Base-by-base conservation (phyloP, 2,797 vertebrate genomes). In the Ptychobarbus kaznakovi region DNA sequence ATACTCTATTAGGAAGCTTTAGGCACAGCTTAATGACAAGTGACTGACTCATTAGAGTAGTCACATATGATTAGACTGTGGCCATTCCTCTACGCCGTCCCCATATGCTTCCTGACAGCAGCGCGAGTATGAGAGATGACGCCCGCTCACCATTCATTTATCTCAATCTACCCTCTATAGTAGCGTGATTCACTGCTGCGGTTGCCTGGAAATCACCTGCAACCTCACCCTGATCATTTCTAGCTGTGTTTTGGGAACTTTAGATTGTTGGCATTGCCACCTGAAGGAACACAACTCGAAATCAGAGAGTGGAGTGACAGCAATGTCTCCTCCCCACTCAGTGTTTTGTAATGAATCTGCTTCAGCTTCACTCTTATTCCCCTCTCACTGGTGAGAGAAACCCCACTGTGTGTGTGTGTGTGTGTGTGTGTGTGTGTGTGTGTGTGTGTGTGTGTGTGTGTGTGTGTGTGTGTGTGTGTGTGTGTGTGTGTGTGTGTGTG, bases 1-100 rank as follows among this genome's bases (percentile, higher is more conserved):
- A 25, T 77, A 73, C 44, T 88, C 81, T 72, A 72, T 87, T 87
- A 87, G 25, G 28, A 82, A 87, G 81, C 73, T 81, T 84, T 82
- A 83, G 68, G 77, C 80, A 65, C 73, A 80, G 83, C 74, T 85
- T 87, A 88, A 90, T 86, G 83, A 86, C 73, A 90, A 90, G 86
- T 90, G 89, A 90, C 89, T 88, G 89, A 88, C 82, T 88, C 86
- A 90, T 90, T 88, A 90, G 80, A 61, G 86, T 72, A 79, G 83
- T 90, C 89, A 88, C 87, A 88, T 87, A 76, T 87, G 89, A 88
- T 90, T 90, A 90, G 63, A 77, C 83, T 69, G 81, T 87, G 83
- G 66, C 77, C 49, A 84, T 75, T 87, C 65, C 78, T 88, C 74
- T 79, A 44, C 73, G 73, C 28, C 42, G 56, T 85, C 80, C 77